Conservation (phyloP, 2,888 invertebrate species). For the Andrena fulva region DNA sequence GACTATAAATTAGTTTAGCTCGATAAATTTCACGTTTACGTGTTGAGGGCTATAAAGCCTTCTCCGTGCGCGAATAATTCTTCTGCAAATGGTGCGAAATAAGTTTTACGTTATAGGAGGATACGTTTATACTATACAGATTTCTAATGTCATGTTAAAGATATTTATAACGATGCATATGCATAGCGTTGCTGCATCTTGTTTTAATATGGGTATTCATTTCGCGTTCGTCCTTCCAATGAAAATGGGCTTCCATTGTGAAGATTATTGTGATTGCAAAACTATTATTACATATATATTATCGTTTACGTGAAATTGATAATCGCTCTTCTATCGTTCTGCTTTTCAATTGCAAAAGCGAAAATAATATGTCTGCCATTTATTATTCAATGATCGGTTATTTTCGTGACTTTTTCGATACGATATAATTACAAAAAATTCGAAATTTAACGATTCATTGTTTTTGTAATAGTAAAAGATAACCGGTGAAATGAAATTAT, state of each 20-base stretch:
- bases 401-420: not conserved
- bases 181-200: conserved; percentile 41
- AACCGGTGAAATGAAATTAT: not conserved
- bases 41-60: not conserved
- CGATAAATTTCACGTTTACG: not conserved
- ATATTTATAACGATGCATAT: conserved; percentile 28
- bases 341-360: conserved; percentile 39
- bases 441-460: conserved; percentile 8
- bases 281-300: conserved; percentile 11
- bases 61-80: conserved; percentile 20
- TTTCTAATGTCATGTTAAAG: conserved; percentile 48
- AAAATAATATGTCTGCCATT: conserved; percentile 22
- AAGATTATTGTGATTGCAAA: conserved; percentile 52
- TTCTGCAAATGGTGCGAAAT: conserved; percentile 46
- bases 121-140: conserved; percentile 47
- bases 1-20: conserved; percentile 17
- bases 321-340: conserved; percentile 12
- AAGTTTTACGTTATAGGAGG: conserved; percentile 32
- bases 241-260: conserved; percentile 68
- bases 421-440: not conserved
- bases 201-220: conserved; percentile 37
- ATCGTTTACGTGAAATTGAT: conserved; percentile 16
- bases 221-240: conserved; percentile 55
- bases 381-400: not conserved
- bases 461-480: conserved; percentile 1